phyloP scores from a whole-genome alignment of 2,888 invertebrate species.

The Andrena bicolor region DNA sequence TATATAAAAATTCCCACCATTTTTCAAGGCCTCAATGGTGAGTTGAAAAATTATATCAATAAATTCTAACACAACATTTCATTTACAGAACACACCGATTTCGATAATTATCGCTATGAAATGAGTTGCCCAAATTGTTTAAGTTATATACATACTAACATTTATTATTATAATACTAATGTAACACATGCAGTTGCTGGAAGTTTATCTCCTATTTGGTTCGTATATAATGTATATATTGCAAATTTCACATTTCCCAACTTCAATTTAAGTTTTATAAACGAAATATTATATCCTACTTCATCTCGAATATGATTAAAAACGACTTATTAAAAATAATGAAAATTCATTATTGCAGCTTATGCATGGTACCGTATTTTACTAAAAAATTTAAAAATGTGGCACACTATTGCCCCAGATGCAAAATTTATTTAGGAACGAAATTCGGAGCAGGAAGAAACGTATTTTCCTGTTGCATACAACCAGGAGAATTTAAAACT shows the following conservation, averaged over 20 bases:
- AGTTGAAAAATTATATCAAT: background rate
- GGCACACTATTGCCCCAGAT: constrained; percentile 62
- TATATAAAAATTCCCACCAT: background rate
- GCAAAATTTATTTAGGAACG: constrained; percentile 61
- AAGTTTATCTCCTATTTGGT: constrained; percentile 46
- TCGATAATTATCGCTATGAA: constrained; percentile 25
- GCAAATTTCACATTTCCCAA: background rate
- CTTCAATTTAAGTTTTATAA: background rate
- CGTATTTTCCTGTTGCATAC: background rate
- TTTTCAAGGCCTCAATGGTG: background rate
- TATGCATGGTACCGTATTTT: constrained; percentile 58
- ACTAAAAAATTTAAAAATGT: constrained; percentile 48
- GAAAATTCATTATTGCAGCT: constrained; percentile 33
- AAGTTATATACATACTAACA: constrained; percentile 49
- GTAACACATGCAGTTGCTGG: constrained; percentile 52
- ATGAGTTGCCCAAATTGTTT: constrained; percentile 68
- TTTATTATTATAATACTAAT: constrained; percentile 37
- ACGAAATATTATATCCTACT: background rate
- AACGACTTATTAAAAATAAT: background rate
- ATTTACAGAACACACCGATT: constrained; percentile 53
- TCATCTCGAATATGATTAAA: background rate
- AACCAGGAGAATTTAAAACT: background rate
- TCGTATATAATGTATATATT: constrained; percentile 28
- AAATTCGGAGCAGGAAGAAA: constrained; percentile 41
- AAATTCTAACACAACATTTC: constrained; percentile 3